Base-by-base conservation (phyloP, 2,888 invertebrate species). In the Pachycephus smyrnensis region DNA sequence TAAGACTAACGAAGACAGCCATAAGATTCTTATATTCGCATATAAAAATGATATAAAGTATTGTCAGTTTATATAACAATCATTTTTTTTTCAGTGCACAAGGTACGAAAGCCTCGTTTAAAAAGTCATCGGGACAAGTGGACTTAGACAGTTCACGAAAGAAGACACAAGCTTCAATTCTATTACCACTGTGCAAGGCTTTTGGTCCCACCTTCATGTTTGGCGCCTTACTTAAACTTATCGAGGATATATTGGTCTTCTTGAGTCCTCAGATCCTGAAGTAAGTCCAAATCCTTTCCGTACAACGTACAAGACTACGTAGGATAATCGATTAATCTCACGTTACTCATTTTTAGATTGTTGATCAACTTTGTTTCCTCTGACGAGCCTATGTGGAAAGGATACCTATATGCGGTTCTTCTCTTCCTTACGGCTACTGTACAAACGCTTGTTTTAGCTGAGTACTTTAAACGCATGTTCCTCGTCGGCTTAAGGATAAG, bases 381-480 rank as follows among this genome's bases (percentile, higher is more conserved):
- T 74, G 89, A 92, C 0, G 94, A 95, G 80, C 93, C 94, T 0
- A 88, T 94, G 86, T 98, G 98, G 98, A 96, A 96, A 90, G 98
- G 99, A 55, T 96, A 97, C 86, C 90, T 97, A 12, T 98, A 96
- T 91, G 96, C 98, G 0, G 92, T 94, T 0, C 90, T 95, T 1
- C 93, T 99, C 79, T 94, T 99, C 82, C 86, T 94, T 3, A 94
- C 96, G 69, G 96, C 98, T 0, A 93, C 94, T 0, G 89, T 96
- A 0, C 97, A 98, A 92, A 98, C 98, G 0, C 91, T 98, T 84
- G 93, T 98, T 75, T 92, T 98, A 69, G 96, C 97, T 2, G 98
- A 98, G 89, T 98, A 98, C 92, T 98, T 98, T 92, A 96, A 98
- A 88, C 94, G 96, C 78, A 97, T 97, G 97, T 96, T 97, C 92